phyloP scores from a whole-genome alignment of 2,888 invertebrate genomes.

The Latheticus oryzae region DNA sequence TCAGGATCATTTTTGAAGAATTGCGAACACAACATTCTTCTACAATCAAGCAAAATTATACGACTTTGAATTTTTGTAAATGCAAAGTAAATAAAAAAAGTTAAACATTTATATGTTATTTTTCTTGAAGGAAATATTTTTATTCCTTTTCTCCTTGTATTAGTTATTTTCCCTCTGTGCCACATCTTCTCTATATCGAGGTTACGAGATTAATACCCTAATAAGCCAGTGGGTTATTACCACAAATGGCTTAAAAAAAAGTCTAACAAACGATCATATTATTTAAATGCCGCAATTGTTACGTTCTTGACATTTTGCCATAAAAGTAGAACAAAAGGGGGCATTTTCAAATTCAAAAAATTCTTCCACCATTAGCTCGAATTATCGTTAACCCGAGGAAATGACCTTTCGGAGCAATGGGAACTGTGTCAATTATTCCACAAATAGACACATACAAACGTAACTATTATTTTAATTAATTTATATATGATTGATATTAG shows the following conservation, averaged over 20 bases:
- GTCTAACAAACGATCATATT: slow-evolving; percentile 21
- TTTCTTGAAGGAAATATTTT: neutral
- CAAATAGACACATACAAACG: slow-evolving; percentile 28
- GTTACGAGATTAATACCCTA: slow-evolving; percentile 29
- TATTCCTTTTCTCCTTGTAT: neutral
- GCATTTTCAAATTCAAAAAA: slow-evolving; percentile 23
- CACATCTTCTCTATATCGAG: slow-evolving; percentile 10
- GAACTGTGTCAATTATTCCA: slow-evolving; percentile 36
- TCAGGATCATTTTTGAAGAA: no score
- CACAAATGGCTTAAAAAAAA: slow-evolving; percentile 11
- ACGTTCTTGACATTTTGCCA: slow-evolving; percentile 34
- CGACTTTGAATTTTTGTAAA: no score
- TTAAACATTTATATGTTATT: no score
- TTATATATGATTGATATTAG: slow-evolving; percentile 27
- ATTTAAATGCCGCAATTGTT: slow-evolving; percentile 25
- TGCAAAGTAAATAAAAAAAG: no score
- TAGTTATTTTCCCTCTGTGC: slow-evolving; percentile 3
- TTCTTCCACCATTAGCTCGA: slow-evolving; percentile 22
- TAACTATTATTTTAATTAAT: slow-evolving; percentile 28
- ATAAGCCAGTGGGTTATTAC: slow-evolving; percentile 18
- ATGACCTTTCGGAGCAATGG: slow-evolving; percentile 35
- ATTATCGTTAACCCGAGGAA: slow-evolving; percentile 36
- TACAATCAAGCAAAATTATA: no score
- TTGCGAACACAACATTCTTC: no score
- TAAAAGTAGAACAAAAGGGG: slow-evolving; percentile 29